Base-by-base conservation (phyloP, 1,140 invertebrate genomes). In the Latrodectus geometricus region DNA sequence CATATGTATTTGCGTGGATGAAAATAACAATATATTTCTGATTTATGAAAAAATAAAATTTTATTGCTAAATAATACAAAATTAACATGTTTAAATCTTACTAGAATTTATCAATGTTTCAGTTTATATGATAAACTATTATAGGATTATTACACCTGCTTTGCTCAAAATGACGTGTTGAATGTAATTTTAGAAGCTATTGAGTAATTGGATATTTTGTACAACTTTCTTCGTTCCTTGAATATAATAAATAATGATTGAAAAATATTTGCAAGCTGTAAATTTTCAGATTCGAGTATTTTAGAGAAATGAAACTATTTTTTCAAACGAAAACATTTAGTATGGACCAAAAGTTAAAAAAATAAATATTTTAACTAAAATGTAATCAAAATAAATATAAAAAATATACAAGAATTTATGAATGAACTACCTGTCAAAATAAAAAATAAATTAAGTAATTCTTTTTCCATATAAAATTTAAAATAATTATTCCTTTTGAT, bases 131-230 rank as follows among this genome's bases (percentile, higher is more conserved):
- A 35, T 61, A 61, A 14, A 61, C 17, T 11, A 61, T 17, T 61
- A 20, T 12, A 49, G 12, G 11, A 70, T 61, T 83, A 73, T 83
- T 61, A 84, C 82, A 84, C 82, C 82, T 84, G 82, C 82, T 76
- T 84, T 84, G 82, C 82, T 84, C 82, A 84, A 84, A 84, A 76
- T 20, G 69, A 83, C n/a, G 52, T 73, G 80, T 65, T 66, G 56
- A 74, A 66, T 74, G 69, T 73, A 35, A 74, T 49, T 73, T 65
- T 73, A 61, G 21, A n/a, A 23, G 20, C 49, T n/a, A 48, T 76
- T 76, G 17, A 73, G 4, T 73, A 14, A 73, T 23, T 73, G 14
- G n/a, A 48, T 21, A 49, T 73, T 73, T 73, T 50, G 23, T 73
- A 73, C 12, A 73, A 49, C 14, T 49, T 48, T 49, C 11, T 17